Evolutionary conservation across 2,113 vertebrate genomes (phyloP), one percentile per base, ranked within the genome.

Genomic region (Entelurus aequoreus): DNA sequence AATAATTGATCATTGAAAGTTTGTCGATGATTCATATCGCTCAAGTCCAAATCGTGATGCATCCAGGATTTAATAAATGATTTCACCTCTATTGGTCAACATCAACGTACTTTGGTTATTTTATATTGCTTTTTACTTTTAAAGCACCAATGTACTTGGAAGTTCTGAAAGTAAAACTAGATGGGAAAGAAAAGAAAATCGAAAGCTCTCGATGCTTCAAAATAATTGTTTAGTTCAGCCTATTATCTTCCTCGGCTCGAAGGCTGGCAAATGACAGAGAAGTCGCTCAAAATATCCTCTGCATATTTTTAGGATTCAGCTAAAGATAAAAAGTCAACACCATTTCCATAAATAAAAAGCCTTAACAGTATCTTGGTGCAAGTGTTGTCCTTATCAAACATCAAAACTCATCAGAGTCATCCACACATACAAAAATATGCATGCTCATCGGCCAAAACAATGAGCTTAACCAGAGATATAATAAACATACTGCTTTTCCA

Each of bases 251-350:
- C 40, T 65, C 35, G 51, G 8, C 35, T 58, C 19, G 40, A 44
- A 36, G 51, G 5, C 35, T 58, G 36, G 42, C 36, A 36, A 48
- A 62, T 62, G 52, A 52, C 52, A 16, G 60, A 16, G 65, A 62
- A 38, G 50, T 38, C 5, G 19, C 52, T 54, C 16, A 58, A 62
- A 80, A 79, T 75, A 68, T 68, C 60, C 49, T 38, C 8, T 5
- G 19, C 54, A 44, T 75, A 81, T 83, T 80, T 82, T 83, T 79
- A 73, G 71, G 35, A 65, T 8, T 35, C 62, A 68, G 66, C 54
- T 51, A 52, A 62, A 72, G 38, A 62, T 60, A 72, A 63, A 74
- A 75, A 71, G 2, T 70, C 57, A 58, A 59, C 19, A 52, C 46
- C 53, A 65, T 60, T 48, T 62, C 78, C 71, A 72, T 72, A 72